phyloP scores from a whole-genome alignment of 2,888 invertebrate genomes.

The Epistrophe eligans region DNA sequence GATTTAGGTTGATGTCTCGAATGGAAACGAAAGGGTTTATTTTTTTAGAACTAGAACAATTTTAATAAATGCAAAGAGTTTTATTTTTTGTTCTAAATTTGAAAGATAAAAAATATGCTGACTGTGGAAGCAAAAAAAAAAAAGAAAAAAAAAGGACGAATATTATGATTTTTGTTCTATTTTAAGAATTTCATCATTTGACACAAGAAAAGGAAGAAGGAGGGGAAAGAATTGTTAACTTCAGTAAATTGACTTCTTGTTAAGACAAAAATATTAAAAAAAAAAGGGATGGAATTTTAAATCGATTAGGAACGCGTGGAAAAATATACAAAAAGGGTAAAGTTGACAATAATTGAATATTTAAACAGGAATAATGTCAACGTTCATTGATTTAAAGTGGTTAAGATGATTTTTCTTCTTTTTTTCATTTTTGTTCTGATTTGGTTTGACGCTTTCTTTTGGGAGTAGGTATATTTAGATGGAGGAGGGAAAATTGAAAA shows the following conservation, averaged over 20 bases:
- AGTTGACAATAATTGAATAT: slow-evolving; percentile 57
- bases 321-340: neutral
- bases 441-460: neutral
- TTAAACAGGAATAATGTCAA: slow-evolving; percentile 41
- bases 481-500: neutral
- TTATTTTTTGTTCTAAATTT: slow-evolving; percentile 48
- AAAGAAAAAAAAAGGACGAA: slow-evolving; percentile 6
- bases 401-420: slow-evolving; percentile 32
- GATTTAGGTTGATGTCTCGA: slow-evolving; percentile 61
- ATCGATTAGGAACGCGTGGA: slow-evolving; percentile 8
- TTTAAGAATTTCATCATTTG: slow-evolving; percentile 57
- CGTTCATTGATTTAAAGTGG: slow-evolving; percentile 36
- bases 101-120: slow-evolving; percentile 41
- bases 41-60: slow-evolving; percentile 28
- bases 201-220: neutral
- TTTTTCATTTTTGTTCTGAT: neutral
- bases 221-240: slow-evolving; percentile 29
- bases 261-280: neutral
- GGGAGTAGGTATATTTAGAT: neutral
- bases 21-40: slow-evolving; percentile 7
- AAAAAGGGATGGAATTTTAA: slow-evolving; percentile 33
- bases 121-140: neutral
- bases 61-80: slow-evolving; percentile 53
- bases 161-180: slow-evolving; percentile 33
- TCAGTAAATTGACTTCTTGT: slow-evolving; percentile 49